Base-by-base conservation (phyloP, 2,113 vertebrate species). In the Uropsilus gracilis region DNA sequence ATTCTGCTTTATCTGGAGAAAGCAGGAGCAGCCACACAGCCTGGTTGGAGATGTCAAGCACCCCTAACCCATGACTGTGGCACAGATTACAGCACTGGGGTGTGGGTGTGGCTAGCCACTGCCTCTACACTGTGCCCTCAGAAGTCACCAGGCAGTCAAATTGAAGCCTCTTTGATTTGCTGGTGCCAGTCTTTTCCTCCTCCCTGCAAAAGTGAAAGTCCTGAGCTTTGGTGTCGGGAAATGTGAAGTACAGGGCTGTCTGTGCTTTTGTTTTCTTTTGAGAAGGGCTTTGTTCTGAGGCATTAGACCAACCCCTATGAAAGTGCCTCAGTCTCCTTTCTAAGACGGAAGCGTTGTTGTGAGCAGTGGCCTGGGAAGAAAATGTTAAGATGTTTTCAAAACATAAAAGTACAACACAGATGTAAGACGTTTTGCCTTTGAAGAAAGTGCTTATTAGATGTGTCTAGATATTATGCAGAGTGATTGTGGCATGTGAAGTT, bases 401-500 rank as follows among this genome's bases (percentile, higher is more conserved):
- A 69, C 66, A 57, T 84, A 57, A 75, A 93, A 84, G 59, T 10
- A 48, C 55, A 50, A 9, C 55, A 50, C 75, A 86, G 68, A 82
- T 75, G 26, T 59, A 63, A 89, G 77, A 30, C 84, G 42, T 83
- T 89, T 91, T 94, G 68, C 84, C 63, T 92, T 75, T 81, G 83
- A 81, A 92, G 64, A 89, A 97, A 73, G 89, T 83, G 89, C 83
- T 64, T 76, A 81, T 94, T 68, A 86, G 96, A 69, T 92, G 82
- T 0, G 5, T 80, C 95, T 89, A 71, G 59, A 68, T 95, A 64
- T 78, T 59, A 87, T 69, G 66, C 84, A 91, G 88, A 69, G 76
- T 91, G 82, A 91, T 46, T 32, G 7, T 91, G 66, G 34, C 26
- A 2, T 32, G 57, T 61, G 24, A 69, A 84, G 48, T 90, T 84